Conservation (phyloP, 1,140 invertebrate species). For the Carposina sasakii region DNA sequence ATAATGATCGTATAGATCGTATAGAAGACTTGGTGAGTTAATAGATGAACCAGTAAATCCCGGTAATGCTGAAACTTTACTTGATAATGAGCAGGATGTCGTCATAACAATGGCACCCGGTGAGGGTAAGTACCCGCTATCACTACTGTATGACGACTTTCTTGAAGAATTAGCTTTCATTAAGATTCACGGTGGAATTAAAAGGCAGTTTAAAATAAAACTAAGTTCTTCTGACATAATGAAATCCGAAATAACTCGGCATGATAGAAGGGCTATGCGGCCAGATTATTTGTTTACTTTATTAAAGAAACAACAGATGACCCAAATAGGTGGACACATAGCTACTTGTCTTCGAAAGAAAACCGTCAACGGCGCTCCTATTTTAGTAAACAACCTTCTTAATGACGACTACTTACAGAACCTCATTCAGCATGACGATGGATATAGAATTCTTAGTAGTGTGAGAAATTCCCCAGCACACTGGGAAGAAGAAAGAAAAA, state of each 20-base stretch:
- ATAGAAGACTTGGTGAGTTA: background rate
- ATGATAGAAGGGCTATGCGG: background rate
- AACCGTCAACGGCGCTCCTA: background rate
- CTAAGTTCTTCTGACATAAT: slow-evolving; percentile 1
- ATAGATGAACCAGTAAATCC: too few relatives aligned
- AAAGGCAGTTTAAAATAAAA: background rate
- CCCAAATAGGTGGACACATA: background rate
- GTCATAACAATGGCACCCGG: background rate
- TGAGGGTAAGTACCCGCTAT: background rate
- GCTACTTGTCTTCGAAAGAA: slow-evolving; percentile 5
- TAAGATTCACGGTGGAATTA: slow-evolving; percentile 1
- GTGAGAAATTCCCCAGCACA: slow-evolving; percentile 6
- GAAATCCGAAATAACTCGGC: background rate
- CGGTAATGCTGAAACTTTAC: background rate
- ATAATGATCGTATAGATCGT: background rate
- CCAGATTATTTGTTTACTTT: slow-evolving; percentile 6
- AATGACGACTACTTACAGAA: background rate
- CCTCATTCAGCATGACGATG: slow-evolving; percentile 3
- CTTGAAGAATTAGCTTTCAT: slow-evolving; percentile 1
- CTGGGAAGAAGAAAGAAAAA: slow-evolving; percentile 6
- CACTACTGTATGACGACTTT: background rate
- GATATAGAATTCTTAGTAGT: slow-evolving; percentile 2
- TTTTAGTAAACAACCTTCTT: background rate
- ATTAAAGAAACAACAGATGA: slow-evolving; percentile 4
- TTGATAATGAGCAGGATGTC: background rate